Percentiles rank a stretch among this genome's conserved stretches.
These are phyloP conservation scores for Alces alces DNA, from an alignment of 2,113 vertebrate genomes.

Conservation along the genomic window DNA sequence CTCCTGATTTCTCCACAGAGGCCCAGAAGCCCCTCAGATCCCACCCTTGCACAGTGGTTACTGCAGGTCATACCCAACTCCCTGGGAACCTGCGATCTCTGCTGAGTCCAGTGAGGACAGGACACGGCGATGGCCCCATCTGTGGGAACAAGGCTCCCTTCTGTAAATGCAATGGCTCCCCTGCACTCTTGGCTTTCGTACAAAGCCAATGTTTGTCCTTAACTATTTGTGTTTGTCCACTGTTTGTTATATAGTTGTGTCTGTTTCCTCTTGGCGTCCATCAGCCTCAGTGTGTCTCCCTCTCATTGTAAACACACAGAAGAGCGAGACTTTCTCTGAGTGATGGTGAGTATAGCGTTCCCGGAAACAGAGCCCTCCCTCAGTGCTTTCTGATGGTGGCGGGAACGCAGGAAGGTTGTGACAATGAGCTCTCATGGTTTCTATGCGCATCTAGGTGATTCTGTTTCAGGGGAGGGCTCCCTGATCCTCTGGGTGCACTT, in stretches of 20 bases:
- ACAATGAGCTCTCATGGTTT: not conserved
- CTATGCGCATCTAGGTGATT: not conserved
- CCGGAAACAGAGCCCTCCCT: not conserved
- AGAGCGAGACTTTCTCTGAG: not conserved
- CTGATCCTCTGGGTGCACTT: not conserved
- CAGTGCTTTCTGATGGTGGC: not conserved
- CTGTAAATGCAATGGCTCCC: not conserved
- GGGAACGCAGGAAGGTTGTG: not conserved
- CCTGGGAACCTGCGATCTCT: not conserved
- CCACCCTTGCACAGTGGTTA: not conserved
- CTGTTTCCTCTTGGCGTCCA: not conserved
- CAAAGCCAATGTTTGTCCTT: constrained; percentile 49
- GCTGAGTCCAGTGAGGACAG: not conserved
- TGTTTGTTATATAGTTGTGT: not conserved
- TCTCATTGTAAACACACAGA: not conserved
- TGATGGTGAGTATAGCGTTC: not conserved
- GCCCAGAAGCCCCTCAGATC: not conserved
- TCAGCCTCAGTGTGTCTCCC: not conserved
- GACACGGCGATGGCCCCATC: not conserved
- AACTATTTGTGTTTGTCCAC: not conserved
- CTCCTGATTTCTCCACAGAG: not conserved
- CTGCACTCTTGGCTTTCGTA: not conserved
- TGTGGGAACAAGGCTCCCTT: constrained; percentile 31
- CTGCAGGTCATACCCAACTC: not conserved
- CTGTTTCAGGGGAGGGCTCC: not conserved